A percentile compares a stretch with the other conserved stretches of the same genome.
These are phyloP conservation scores for Tapirus indicus DNA, from an alignment of 2,797 vertebrate genomes.

Conservation along the genomic window DNA sequence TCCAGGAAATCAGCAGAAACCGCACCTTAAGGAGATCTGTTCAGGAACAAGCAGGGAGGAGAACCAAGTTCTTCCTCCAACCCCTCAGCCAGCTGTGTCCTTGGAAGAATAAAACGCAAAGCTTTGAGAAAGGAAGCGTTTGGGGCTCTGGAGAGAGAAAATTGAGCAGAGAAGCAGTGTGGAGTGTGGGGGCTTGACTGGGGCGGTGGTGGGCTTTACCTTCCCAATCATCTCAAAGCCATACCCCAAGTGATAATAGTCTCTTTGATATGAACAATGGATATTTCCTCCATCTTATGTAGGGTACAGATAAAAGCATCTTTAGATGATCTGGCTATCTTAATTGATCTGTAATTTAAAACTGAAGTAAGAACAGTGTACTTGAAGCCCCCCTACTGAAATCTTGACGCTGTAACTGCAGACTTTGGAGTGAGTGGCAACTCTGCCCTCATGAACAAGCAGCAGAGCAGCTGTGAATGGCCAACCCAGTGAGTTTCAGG, in stretches of 20 bases:
- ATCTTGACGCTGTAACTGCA: background rate
- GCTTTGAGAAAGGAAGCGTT: background rate
- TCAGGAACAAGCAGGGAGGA: background rate
- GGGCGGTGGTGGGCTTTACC: background rate
- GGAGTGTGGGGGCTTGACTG: background rate
- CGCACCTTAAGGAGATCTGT: background rate
- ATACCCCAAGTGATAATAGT: background rate
- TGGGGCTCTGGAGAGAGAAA: background rate
- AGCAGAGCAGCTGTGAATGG: too few relatives aligned
- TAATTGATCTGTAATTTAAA: background rate
- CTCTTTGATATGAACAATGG: background rate
- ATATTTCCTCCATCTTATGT: background rate
- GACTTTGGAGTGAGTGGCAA: background rate
- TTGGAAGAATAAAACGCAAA: constrained; percentile 27
- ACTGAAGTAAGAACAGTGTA: background rate
- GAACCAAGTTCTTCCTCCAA: background rate
- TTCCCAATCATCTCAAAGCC: background rate
- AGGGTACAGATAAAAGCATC: background rate
- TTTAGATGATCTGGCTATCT: background rate
- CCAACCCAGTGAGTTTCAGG: background rate
- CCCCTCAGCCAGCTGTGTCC: background rate
- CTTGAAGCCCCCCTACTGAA: background rate
- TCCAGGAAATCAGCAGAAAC: constrained; percentile 10
- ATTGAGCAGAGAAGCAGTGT: background rate
- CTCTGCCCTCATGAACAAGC: background rate